Evolutionary conservation across 2,113 vertebrate species (phyloP).

Genomic region (Pseudonaja textilis): DNA sequence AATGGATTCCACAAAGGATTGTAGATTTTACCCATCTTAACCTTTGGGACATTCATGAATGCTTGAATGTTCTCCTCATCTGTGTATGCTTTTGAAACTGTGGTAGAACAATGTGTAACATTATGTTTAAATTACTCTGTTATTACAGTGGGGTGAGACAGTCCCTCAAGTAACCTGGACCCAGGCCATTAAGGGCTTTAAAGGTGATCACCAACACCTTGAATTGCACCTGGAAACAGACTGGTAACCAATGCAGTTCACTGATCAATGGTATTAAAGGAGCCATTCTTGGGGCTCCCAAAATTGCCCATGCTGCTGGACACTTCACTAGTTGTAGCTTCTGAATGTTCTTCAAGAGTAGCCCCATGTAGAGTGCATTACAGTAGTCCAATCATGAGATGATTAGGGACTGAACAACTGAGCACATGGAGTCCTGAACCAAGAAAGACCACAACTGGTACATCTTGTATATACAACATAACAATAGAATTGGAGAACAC

Average conservation of each 20-base stretch:
- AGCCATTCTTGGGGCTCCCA: not conserved
- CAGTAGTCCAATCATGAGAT: not conserved
- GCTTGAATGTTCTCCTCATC: not conserved
- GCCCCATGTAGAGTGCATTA: not conserved
- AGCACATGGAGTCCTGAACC: not conserved
- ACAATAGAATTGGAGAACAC: not conserved
- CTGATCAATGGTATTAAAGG: not conserved
- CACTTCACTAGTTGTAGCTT: not conserved
- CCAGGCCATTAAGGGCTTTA: not conserved
- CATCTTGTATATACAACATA: not conserved
- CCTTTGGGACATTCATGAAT: not conserved
- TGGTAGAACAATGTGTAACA: not conserved
- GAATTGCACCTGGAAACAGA: not conserved
- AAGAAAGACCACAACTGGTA: not conserved
- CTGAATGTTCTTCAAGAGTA: not conserved
- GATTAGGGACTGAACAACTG: not conserved
- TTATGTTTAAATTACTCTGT: not conserved
- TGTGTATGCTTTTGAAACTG: not conserved
- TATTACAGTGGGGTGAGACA: not conserved
- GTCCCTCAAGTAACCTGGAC: not conserved
- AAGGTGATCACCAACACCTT: not conserved
- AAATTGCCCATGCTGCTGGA: not conserved
- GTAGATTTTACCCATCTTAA: not conserved
- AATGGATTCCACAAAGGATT: not conserved
- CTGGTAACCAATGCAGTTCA: not conserved